These are phyloP conservation scores for Prochilodus magdalenae DNA, from an alignment of 2,113 vertebrate genomes.

Conservation along the genomic window DNA sequence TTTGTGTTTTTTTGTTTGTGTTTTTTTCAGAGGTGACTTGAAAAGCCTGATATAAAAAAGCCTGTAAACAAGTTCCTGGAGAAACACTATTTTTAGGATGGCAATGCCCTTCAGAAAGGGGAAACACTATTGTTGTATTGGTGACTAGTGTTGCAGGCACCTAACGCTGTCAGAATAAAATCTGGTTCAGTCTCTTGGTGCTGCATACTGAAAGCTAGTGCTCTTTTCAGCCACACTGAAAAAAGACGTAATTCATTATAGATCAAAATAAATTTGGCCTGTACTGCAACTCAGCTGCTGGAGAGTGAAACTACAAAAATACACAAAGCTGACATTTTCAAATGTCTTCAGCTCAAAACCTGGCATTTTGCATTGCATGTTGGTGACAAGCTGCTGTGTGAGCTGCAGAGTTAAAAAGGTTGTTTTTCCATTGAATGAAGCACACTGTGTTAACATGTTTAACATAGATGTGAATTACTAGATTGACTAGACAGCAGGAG, in stretches of 20 bases:
- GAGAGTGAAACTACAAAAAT: neutral
- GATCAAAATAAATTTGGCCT: neutral
- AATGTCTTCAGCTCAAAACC: slow-evolving; percentile 6
- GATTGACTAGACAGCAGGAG: too few relatives aligned
- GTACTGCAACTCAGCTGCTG: neutral
- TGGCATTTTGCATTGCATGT: neutral
- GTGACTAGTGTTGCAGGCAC: neutral
- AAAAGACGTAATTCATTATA: neutral
- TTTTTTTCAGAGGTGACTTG: too few relatives aligned
- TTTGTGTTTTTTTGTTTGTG: too few relatives aligned
- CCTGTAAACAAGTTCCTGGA: neutral
- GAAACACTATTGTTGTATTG: neutral
- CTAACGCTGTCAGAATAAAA: neutral
- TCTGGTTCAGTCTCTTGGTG: neutral
- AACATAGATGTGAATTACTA: neutral
- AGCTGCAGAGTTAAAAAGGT: neutral
- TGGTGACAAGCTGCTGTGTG: neutral
- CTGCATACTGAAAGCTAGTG: neutral
- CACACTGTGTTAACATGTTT: neutral
- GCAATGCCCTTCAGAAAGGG: neutral
- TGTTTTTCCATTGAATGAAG: neutral
- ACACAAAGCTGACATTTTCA: slow-evolving; percentile 14
- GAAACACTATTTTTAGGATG: slow-evolving; percentile 7
- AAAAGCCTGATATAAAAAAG: neutral
- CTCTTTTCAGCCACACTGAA: neutral